Base-by-base conservation (phyloP, 2,113 vertebrate genomes). In the Pollimyrus isidori region DNA sequence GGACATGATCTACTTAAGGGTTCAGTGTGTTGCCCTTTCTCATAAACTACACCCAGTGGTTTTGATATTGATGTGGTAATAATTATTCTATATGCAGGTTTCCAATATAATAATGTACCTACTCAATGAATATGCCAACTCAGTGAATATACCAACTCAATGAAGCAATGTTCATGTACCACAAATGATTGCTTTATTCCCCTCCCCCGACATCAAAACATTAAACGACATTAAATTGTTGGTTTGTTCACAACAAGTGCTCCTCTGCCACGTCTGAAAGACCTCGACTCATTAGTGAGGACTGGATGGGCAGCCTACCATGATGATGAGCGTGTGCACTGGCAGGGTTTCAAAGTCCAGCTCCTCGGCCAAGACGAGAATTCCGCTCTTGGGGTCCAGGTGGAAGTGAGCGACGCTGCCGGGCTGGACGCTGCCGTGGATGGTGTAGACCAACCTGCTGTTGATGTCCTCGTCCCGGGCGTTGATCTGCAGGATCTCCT, bases 381-480 rank as follows among this genome's bases (percentile, higher is more conserved):
- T 92, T 0, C 97, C 98, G 0, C 92, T 98, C 93, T 95, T 97
- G 1, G 98, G 97, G 92, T 99, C 98, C 93, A 99, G 46, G 89
- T 97, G 97, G 93, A 99, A 99, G 92, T 97, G 93, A 39, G 93
- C 95, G 89, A 94, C 90, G 91, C 98, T 99, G 91, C 94, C 93
- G 0, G 95, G 96, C 56, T 98, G 96, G 23, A 96, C 76, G 30
- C 97, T 97, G 92, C 96, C 95, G 21, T 98, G 97, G 91, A 99
- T 95, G 92, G 97, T 98, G 88, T 97, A 99, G 91, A 98, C 95
- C 90, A 99, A 95, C 21, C 95, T 96, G 89, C 96, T 98, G 92
- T 97, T 97, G 85, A 92, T 92, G 93, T 99, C 98, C 11, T 94
- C 93, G 69, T 99, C 98, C 15, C 90, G 93, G 17, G 98, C 98